These are phyloP conservation scores for Cetonia aurata DNA, from an alignment of 2,888 invertebrate species.

Conservation along the genomic window DNA sequence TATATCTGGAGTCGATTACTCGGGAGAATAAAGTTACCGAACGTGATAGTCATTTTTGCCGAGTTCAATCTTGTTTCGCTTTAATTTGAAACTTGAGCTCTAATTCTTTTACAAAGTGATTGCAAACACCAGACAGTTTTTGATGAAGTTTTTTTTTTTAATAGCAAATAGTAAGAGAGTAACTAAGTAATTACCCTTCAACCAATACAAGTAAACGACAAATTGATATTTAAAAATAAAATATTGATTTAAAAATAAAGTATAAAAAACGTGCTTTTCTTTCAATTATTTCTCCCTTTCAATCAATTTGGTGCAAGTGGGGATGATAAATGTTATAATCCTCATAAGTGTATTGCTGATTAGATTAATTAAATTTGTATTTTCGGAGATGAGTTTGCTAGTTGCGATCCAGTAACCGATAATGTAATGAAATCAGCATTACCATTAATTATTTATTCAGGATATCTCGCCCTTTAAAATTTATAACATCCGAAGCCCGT, in stretches of 20 bases:
- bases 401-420: neutral
- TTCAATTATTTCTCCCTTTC: no score
- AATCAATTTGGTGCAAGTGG: no score
- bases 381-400: neutral
- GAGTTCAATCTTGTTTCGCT: constrained; percentile 1
- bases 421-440: constrained; percentile 2
- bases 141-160: neutral
- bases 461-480: constrained; percentile 23
- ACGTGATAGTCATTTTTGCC: constrained; percentile 13
- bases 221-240: no score
- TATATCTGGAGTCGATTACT: constrained; percentile 18
- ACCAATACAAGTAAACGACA: no score
- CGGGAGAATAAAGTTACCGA: constrained; percentile 14
- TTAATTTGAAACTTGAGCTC: neutral
- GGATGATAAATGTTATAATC: no score
- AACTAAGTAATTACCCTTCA: no score
- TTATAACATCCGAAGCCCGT: constrained; percentile 31
- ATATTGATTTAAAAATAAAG: no score
- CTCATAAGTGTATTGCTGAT: no score
- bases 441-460: constrained; percentile 35
- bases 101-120: constrained; percentile 26
- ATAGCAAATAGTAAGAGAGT: no score
- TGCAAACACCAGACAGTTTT: constrained; percentile 2
- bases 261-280: no score
- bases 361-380: no score